phyloP scores from a whole-genome alignment of 2,797 vertebrate species.

The Notolabrus celidotus region DNA sequence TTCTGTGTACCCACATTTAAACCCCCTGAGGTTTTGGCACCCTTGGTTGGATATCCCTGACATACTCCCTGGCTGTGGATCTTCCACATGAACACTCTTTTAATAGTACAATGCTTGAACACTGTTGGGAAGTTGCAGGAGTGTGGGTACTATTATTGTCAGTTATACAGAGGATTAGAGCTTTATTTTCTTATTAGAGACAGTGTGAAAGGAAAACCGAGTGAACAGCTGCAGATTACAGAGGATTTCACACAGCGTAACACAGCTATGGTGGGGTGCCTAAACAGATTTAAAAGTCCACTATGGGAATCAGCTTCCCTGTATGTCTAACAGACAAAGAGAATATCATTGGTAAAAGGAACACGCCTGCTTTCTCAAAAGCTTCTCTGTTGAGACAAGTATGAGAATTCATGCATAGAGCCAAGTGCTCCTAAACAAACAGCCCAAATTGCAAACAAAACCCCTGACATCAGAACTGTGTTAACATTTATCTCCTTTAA shows the following conservation, averaged over 20 bases:
- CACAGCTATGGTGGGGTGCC: conserved; percentile 43
- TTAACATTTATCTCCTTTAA: conserved; percentile 13
- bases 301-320: conserved; percentile 31
- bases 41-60: conserved; percentile 8
- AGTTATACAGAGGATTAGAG: conserved; percentile 34
- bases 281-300: conserved; percentile 52
- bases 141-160: conserved; percentile 27
- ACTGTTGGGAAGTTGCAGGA: conserved; percentile 14
- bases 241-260: conserved; percentile 63
- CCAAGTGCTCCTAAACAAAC: conserved; percentile 26
- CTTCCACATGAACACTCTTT: conserved; percentile 6
- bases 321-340: conserved; percentile 42
- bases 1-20: too few relatives aligned
- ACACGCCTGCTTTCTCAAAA: conserved; percentile 27
- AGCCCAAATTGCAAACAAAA: conserved; percentile 16
- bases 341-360: conserved; percentile 46
- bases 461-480: conserved; percentile 4
- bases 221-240: conserved; percentile 69
- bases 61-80: conserved; percentile 2
- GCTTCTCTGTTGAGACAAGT: conserved; percentile 20
- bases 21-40: too few relatives aligned
- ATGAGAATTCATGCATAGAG: conserved; percentile 3
- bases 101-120: conserved; percentile 15
- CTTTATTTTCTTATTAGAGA: conserved; percentile 52
- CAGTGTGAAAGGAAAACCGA: conserved; percentile 34